A percentile compares a stretch with the other conserved stretches of the same genome.
phyloP scores from a whole-genome alignment of 1,140 invertebrate species.

The Anthonomus grandis region DNA sequence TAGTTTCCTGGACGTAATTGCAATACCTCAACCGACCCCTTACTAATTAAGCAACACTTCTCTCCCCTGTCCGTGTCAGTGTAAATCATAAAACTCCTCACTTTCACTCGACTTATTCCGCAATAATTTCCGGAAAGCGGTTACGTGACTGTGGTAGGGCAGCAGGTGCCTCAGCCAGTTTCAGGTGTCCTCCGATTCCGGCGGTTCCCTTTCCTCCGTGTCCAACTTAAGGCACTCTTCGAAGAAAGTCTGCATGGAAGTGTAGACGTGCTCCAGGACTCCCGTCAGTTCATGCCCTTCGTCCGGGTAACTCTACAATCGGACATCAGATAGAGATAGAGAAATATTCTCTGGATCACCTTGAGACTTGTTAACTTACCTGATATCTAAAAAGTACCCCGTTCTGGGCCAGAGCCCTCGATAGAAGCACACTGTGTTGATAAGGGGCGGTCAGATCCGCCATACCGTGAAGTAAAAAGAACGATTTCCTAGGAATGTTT shows the following conservation, averaged over 20 bases:
- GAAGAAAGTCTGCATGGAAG: slow-evolving; percentile 82
- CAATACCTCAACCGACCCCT: no score
- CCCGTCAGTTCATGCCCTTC: slow-evolving; percentile 74
- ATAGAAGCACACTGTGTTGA: slow-evolving; percentile 84
- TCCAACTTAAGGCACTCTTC: slow-evolving; percentile 80
- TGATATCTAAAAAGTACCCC: slow-evolving; percentile 88
- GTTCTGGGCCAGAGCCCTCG: slow-evolving; percentile 79
- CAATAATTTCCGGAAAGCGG: slow-evolving; percentile 32
- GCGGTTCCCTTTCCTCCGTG: slow-evolving; percentile 57
- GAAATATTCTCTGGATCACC: neutral
- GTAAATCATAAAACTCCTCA: no score
- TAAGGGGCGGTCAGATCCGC: slow-evolving; percentile 89
- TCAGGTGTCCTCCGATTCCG: slow-evolving; percentile 36
- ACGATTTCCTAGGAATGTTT: slow-evolving; percentile 78
- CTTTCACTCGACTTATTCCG: slow-evolving; percentile 6
- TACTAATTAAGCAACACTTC: no score
- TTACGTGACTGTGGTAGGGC: slow-evolving; percentile 31
- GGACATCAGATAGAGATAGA: neutral
- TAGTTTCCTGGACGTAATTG: no score
- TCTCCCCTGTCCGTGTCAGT: no score
- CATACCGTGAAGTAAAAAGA: slow-evolving; percentile 87
- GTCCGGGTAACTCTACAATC: slow-evolving; percentile 72
- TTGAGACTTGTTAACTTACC: slow-evolving; percentile 54
- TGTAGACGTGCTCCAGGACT: slow-evolving; percentile 78
- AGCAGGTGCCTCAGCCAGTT: slow-evolving; percentile 20